These are phyloP conservation scores for Gorsachius goisagi DNA, from an alignment of 2,113 vertebrate species.

Conservation along the genomic window DNA sequence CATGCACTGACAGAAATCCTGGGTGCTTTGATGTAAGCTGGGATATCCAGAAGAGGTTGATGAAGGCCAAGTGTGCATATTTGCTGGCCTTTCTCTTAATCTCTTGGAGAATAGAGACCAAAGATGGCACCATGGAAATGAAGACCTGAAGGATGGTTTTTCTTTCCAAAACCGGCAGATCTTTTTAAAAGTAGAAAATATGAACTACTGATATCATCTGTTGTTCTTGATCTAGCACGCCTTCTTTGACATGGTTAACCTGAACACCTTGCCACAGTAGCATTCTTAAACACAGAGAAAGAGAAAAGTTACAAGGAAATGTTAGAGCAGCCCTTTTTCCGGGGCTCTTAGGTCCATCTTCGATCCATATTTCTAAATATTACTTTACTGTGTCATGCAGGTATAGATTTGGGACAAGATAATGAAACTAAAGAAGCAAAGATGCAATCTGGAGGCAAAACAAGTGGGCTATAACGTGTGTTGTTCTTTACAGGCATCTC, in stretches of 20 bases:
- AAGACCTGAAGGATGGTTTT: background rate
- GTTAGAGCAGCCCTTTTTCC: background rate
- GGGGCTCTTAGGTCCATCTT: background rate
- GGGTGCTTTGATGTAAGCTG: background rate
- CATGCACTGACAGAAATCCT: background rate
- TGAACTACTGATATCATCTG: background rate
- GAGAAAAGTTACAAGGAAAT: background rate
- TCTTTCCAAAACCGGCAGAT: background rate
- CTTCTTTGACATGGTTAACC: background rate
- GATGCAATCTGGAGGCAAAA: background rate
- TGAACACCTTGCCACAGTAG: background rate
- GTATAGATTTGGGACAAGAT: background rate
- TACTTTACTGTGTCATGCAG: background rate
- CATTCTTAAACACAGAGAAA: background rate
- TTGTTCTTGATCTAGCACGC: background rate
- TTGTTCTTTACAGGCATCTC: constrained; percentile 76
- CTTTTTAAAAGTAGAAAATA: background rate
- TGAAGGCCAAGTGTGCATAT: background rate
- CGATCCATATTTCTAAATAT: background rate
- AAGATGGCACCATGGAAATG: background rate
- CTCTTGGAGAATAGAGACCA: background rate
- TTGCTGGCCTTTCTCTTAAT: background rate
- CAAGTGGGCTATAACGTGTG: background rate
- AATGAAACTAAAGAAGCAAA: background rate
- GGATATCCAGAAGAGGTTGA: background rate